Base-by-base conservation (phyloP, 2,113 vertebrate genomes). In the Urocitellus parryii region DNA sequence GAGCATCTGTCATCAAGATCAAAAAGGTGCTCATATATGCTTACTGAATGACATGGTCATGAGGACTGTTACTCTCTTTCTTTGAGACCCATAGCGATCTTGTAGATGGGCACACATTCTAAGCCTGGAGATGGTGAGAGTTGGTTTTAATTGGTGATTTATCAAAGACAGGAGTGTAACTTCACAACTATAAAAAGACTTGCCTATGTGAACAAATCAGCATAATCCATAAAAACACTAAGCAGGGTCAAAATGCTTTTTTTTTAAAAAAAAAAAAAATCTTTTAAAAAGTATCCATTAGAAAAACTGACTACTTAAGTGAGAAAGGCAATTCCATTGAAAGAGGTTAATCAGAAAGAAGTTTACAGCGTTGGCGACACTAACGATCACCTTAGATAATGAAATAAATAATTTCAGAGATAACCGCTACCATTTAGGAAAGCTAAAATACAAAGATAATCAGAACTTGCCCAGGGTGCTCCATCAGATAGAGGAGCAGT, bases 341-440 rank as follows among this genome's bases (percentile, higher is more conserved):
- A 90, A 88, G 22, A 91, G 9, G 53, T 93, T 87, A 83, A 90
- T 80, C 25, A 84, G 73, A 48, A 91, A 48, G 48, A 51, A 86
- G 78, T 18, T 34, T 63, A 78, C n/a, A 76, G 3, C 32, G 18
- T 70, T 39, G 34, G 61, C 39, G 11, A n/a, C n/a, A 63, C 82
- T 82, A 72, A 72, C 67, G 76, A 34, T 65, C 25, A 70, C n/a
- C 34, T 81, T 45, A 17, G 45, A 25, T 65, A 90, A 88, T 3
- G 39, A 70, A 10, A 78, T 34, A 76, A 53, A 8, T 20, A 53
- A n/a, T 65, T 58, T 96, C 39, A 73, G 84, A 81, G 39, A 74
- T n/a, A 76, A 58, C 2, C 70, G 73, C 51, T 51, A 67, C 56
- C 68, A 92, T 24, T 51, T 53, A 78, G 39, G 39, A 96, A 90